Conservation (phyloP, 2,797 vertebrate genomes). For the Chelidonichthys spinosus region DNA sequence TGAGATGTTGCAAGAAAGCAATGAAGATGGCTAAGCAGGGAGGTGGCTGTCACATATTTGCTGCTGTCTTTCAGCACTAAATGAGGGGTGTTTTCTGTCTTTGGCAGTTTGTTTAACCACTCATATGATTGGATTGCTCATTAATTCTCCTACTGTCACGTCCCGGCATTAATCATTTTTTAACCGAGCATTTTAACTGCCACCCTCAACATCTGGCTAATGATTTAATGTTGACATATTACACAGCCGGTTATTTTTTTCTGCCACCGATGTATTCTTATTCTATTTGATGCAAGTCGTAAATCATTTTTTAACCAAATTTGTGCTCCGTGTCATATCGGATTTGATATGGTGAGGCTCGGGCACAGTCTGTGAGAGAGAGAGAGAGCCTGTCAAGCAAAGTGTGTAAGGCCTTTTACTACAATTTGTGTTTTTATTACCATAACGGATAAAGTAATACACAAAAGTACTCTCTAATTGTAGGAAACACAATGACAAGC, state of each 20-base stretch:
- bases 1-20: constrained; percentile 55
- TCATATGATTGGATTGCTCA: constrained; percentile 75
- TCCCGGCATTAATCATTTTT: constrained; percentile 66
- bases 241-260: constrained; percentile 70
- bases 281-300: constrained; percentile 65
- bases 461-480: constrained; percentile 8
- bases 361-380: constrained; percentile 26
- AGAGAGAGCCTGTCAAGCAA: constrained; percentile 2
- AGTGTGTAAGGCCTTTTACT: not conserved
- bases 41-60: constrained; percentile 56
- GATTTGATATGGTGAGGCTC: constrained; percentile 51
- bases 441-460: not conserved
- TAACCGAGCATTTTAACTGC: constrained; percentile 60
- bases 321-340: constrained; percentile 45
- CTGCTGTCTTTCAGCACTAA: constrained; percentile 61
- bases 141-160: constrained; percentile 69
- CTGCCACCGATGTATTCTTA: constrained; percentile 60
- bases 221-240: constrained; percentile 74
- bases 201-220: constrained; percentile 64
- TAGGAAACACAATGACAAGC: constrained; percentile 5
- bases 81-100: constrained; percentile 64
- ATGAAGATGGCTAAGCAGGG: constrained; percentile 37
- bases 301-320: constrained; percentile 64
- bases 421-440: not conserved
- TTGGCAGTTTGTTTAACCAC: constrained; percentile 67